phyloP scores from a whole-genome alignment of 2,113 vertebrate species.

The Peromyscus polionotus region DNA sequence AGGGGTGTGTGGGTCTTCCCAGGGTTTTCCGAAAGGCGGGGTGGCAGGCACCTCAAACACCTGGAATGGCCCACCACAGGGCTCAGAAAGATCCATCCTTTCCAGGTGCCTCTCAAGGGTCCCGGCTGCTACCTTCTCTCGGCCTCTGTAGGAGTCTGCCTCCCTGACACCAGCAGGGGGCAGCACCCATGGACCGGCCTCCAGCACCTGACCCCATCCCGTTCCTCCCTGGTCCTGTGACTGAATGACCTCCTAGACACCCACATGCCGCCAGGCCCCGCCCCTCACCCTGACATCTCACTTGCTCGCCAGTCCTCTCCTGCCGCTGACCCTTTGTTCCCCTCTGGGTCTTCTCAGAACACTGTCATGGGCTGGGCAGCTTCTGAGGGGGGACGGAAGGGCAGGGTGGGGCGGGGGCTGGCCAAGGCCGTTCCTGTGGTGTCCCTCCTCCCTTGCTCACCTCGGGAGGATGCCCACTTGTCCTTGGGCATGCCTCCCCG shows the following conservation, averaged over 20 bases:
- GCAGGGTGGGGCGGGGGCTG: rapidly evolving
- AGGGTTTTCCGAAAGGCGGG: not conserved
- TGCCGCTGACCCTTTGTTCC: too few relatives aligned
- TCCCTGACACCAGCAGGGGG: not conserved
- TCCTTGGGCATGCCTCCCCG: not conserved
- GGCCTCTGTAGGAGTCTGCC: not conserved
- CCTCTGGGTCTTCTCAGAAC: not conserved
- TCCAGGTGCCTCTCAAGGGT: rapidly evolving
- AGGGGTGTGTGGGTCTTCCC: not conserved
- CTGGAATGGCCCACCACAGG: rapidly evolving
- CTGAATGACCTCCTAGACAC: not conserved
- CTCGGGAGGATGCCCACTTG: rapidly evolving
- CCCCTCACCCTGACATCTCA: rapidly evolving
- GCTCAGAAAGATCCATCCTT: not conserved
- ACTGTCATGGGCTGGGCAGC: not conserved
- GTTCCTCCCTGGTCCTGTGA: not conserved
- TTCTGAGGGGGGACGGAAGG: not conserved
- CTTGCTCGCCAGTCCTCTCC: not conserved
- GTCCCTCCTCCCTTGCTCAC: not conserved
- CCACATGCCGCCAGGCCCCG: not conserved
- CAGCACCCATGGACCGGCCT: not conserved
- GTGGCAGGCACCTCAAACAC: not conserved
- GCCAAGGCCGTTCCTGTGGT: rapidly evolving
- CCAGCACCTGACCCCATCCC: too few relatives aligned
- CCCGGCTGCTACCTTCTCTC: not conserved